Conservation (phyloP, 1,140 invertebrate species). For the Phenacoccus solenopsis region DNA sequence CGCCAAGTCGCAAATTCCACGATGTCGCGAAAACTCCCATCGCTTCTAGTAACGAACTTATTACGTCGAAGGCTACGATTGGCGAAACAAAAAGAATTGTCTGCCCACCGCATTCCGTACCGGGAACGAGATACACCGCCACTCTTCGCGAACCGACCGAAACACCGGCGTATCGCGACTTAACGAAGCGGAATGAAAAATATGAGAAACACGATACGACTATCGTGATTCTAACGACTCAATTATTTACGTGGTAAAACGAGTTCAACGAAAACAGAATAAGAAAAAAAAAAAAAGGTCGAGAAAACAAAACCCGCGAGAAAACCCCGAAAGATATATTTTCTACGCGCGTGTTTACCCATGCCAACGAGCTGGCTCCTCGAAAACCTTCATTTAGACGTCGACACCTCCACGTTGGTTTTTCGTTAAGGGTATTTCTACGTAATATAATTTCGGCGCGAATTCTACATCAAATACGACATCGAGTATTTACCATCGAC, state of each 20-base stretch:
- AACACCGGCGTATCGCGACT: not conserved
- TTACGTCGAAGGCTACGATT: no score
- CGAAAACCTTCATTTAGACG: no score
- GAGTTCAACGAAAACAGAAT: not conserved
- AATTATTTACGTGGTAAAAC: not conserved
- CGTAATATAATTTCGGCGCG: no score
- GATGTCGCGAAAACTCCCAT: not conserved
- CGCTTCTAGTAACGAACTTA: not conserved
- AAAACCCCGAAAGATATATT: not conserved
- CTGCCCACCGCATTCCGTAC: no score
- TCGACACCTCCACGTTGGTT: no score
- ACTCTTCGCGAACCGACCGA: not conserved
- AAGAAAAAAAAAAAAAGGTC: not conserved
- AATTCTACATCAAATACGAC: no score
- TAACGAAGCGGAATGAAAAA: constrained; percentile 1
- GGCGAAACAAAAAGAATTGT: no score
- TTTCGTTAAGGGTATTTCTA: no score
- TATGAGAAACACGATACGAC: not conserved
- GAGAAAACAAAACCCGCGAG: not conserved
- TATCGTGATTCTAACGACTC: not conserved
- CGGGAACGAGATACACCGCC: not conserved
- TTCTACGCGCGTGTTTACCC: not conserved
- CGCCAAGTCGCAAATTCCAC: not conserved
- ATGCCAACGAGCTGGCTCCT: no score
- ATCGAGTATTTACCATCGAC: no score